Conservation (phyloP, 2,113 vertebrate genomes). For the Coryphaenoides rupestris region DNA sequence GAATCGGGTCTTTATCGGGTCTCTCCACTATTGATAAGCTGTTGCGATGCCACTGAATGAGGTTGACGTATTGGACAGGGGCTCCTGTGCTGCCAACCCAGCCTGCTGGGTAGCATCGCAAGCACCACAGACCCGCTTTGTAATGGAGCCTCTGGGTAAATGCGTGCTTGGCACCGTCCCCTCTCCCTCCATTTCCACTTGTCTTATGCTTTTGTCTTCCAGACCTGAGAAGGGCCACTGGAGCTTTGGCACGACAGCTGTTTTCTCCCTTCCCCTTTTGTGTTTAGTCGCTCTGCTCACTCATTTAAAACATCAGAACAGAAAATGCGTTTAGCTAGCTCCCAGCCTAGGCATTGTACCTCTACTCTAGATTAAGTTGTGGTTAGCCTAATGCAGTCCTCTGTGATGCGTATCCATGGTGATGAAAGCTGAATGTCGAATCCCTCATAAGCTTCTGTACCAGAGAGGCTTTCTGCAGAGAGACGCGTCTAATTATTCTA, state of each 20-base stretch:
- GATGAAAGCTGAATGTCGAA: conserved; percentile 8
- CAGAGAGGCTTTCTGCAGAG: background rate
- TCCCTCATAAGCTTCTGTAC: background rate
- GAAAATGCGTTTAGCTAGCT: background rate
- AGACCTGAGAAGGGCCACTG: background rate
- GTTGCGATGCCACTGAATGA: too few relatives aligned
- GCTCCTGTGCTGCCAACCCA: background rate
- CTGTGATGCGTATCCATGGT: background rate
- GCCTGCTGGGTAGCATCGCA: background rate
- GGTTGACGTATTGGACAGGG: background rate
- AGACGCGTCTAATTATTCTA: conserved; percentile 13
- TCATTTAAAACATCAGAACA: background rate
- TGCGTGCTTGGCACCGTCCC: background rate
- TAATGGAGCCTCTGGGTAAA: background rate
- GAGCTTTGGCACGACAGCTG: conserved; percentile 3
- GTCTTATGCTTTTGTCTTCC: conserved; percentile 1
- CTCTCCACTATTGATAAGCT: too few relatives aligned
- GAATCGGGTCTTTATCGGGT: too few relatives aligned
- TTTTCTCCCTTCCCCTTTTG: background rate
- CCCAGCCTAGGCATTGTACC: background rate
- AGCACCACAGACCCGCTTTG: background rate
- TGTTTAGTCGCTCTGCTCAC: background rate
- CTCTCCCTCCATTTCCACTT: background rate
- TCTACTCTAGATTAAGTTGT: background rate
- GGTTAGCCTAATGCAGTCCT: background rate